Evolutionary conservation across 2,797 vertebrate genomes (phyloP).

Genomic region (Anableps anableps): DNA sequence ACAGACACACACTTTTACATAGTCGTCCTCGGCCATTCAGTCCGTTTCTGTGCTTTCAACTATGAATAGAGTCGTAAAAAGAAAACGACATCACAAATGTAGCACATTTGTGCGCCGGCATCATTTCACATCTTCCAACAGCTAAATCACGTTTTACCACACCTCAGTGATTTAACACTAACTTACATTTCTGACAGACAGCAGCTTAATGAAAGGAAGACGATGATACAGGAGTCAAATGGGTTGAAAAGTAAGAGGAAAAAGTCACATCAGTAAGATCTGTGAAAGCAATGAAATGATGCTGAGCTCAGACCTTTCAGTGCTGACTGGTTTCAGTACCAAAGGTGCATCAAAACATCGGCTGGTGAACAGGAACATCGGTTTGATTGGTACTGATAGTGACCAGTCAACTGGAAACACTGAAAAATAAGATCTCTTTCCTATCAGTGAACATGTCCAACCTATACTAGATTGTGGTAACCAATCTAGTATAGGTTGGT

Average conservation of each 20-base stretch:
- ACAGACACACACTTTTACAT: slow-evolving; percentile 12
- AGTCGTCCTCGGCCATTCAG: not conserved
- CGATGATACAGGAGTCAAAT: slow-evolving; percentile 36
- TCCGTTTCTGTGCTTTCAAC: slow-evolving; percentile 21
- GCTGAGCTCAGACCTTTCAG: slow-evolving; percentile 26
- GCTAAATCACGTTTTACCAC: slow-evolving; percentile 32
- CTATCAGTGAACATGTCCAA: not conserved
- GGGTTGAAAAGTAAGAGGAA: slow-evolving; percentile 35
- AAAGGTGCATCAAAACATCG: not conserved
- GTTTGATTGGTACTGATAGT: not conserved
- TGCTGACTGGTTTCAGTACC: slow-evolving; percentile 30
- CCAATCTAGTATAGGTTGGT: too few relatives aligned
- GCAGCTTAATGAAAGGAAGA: slow-evolving; percentile 34
- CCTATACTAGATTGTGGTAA: too few relatives aligned
- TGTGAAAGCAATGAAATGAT: slow-evolving; percentile 34
- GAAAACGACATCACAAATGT: slow-evolving; percentile 28
- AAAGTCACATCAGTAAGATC: slow-evolving; percentile 41
- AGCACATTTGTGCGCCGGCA: slow-evolving; percentile 1
- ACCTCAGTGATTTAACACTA: slow-evolving; percentile 28
- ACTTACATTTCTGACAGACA: slow-evolving; percentile 50
- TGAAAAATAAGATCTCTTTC: not conserved
- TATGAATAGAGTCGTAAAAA: slow-evolving; percentile 29
- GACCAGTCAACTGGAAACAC: not conserved
- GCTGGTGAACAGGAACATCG: not conserved
- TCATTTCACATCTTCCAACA: slow-evolving; percentile 3